phyloP scores from a whole-genome alignment of 1,140 invertebrate species.

The Wiebesia pumilae region DNA sequence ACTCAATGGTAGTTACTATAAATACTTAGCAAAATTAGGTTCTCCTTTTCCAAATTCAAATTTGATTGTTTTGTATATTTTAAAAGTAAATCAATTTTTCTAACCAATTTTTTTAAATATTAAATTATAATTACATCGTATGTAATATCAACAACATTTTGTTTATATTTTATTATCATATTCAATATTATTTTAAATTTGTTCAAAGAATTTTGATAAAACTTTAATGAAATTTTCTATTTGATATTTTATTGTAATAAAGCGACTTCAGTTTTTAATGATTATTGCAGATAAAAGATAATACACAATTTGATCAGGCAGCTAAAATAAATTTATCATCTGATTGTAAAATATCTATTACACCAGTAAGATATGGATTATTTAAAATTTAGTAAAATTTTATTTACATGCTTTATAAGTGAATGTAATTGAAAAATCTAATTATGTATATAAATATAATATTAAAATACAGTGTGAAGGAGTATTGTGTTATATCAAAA shows the following conservation, averaged over 20 bases:
- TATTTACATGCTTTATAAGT: neutral
- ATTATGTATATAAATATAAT: neutral
- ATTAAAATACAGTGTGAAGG: conserved; percentile 55
- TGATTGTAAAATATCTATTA: conserved; percentile 59
- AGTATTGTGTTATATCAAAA: conserved; percentile 59
- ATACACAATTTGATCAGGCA: conserved; percentile 53
- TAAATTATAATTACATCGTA: neutral
- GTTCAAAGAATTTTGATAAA: neutral
- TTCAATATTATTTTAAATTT: neutral
- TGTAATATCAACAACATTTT: neutral
- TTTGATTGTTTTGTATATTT: neutral
- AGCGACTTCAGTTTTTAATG: neutral
- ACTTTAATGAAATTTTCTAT: neutral
- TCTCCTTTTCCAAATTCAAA: neutral
- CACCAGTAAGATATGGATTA: conserved; percentile 56
- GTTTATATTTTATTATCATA: neutral
- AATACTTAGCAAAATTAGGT: neutral
- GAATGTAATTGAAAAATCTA: neutral
- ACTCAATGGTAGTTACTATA: no score
- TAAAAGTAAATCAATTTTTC: neutral
- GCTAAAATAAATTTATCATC: conserved; percentile 56
- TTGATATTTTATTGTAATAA: neutral
- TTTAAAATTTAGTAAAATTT: conserved; percentile 27
- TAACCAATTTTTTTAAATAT: neutral
- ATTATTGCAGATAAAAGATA: conserved; percentile 35